Conservation (phyloP, 1,140 invertebrate species). For the Trichonephila clavipes region DNA sequence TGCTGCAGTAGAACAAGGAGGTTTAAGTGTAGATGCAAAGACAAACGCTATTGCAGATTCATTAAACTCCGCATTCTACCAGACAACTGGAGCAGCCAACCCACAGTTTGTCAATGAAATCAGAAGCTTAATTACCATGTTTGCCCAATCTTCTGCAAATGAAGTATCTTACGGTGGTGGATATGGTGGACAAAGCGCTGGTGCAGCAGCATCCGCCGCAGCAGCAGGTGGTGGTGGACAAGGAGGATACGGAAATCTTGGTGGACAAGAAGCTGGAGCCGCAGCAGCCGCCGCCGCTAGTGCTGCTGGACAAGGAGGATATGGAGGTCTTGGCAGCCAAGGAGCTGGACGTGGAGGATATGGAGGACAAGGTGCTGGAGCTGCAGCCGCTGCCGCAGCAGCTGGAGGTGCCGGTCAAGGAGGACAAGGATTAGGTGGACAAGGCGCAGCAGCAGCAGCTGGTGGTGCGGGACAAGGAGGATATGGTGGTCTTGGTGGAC, state of each 20-base stretch:
- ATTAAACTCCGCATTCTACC: not conserved
- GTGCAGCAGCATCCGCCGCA: too few relatives aligned
- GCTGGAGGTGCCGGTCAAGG: not conserved
- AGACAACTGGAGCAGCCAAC: slow-evolving; percentile 19
- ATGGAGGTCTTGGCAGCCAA: not conserved
- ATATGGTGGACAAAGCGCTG: not conserved
- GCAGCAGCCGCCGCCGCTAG: not conserved
- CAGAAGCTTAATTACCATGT: not conserved
- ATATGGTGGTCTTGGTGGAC: too few relatives aligned
- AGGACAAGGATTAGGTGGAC: too few relatives aligned
- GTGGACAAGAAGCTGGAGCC: not conserved
- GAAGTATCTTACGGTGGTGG: not conserved
- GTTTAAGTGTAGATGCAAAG: not conserved
- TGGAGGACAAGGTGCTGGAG: not conserved
- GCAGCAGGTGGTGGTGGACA: not conserved
- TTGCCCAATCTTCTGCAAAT: not conserved
- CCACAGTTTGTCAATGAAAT: slow-evolving; percentile 21
- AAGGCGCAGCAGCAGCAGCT: too few relatives aligned
- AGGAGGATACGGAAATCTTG: not conserved
- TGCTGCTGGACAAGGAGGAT: not conserved
- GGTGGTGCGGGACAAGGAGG: too few relatives aligned
- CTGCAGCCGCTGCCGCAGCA: not conserved
- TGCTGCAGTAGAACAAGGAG: not conserved
- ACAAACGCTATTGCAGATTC: slow-evolving; percentile 7
- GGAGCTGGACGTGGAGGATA: not conserved